Conservation (phyloP, 2,888 invertebrate species). For the Crocallis elinguaria region DNA sequence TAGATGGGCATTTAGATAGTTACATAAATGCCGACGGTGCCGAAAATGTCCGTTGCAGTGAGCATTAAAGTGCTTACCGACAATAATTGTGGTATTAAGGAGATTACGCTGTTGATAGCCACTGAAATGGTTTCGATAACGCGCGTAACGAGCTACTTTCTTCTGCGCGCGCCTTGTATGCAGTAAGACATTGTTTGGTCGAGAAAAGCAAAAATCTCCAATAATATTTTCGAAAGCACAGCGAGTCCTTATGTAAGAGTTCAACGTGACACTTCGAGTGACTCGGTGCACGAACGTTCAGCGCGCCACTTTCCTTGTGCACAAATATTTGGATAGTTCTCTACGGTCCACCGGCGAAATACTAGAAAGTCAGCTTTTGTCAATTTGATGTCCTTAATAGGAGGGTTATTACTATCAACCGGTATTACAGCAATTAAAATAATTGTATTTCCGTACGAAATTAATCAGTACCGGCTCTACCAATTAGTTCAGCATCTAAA, state of each 20-base stretch:
- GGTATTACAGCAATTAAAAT: slow-evolving; percentile 38
- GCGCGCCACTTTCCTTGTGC: slow-evolving; percentile 79
- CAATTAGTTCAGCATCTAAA: slow-evolving; percentile 33
- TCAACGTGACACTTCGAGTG: slow-evolving; percentile 80
- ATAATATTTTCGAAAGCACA: slow-evolving; percentile 82
- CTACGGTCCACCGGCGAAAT: slow-evolving; percentile 37
- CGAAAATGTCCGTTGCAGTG: slow-evolving; percentile 8
- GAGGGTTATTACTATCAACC: slow-evolving; percentile 38
- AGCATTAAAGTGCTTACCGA: slow-evolving; percentile 14
- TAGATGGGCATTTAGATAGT: slow-evolving; percentile 17
- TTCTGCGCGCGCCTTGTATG: slow-evolving; percentile 55
- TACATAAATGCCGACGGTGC: slow-evolving; percentile 13
- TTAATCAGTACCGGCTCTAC: slow-evolving; percentile 32
- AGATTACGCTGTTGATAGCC: slow-evolving; percentile 24
- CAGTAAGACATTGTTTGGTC: slow-evolving; percentile 62
- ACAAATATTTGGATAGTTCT: slow-evolving; percentile 72
- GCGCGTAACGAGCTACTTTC: slow-evolving; percentile 61
- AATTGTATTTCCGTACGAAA: slow-evolving; percentile 33
- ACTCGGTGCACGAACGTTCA: slow-evolving; percentile 65
- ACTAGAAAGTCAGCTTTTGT: slow-evolving; percentile 41
- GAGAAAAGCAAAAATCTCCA: slow-evolving; percentile 68
- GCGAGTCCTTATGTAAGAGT: slow-evolving; percentile 82
- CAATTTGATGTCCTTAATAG: slow-evolving; percentile 42
- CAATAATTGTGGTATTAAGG: too few species aligned
- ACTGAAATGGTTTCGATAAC: slow-evolving; percentile 47